Evolutionary conservation across 2,113 vertebrate species (phyloP).

Genomic region (Malurus elegans): DNA sequence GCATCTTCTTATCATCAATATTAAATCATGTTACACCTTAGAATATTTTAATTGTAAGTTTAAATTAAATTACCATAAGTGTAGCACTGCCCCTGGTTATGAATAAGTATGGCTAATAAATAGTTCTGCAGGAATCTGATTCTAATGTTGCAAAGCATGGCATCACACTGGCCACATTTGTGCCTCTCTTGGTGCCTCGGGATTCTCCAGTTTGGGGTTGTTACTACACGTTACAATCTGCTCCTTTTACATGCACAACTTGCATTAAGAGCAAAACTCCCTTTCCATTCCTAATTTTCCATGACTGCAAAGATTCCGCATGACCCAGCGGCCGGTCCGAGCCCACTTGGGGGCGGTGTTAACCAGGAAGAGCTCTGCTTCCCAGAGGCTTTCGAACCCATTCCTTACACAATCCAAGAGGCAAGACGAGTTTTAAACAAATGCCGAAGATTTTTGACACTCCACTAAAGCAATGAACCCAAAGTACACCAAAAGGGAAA

Average conservation of each 20-base stretch:
- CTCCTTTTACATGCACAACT: background rate
- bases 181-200: background rate
- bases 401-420: background rate
- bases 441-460: background rate
- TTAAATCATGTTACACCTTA: background rate
- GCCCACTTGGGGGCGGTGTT: constrained; percentile 66
- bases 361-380: background rate
- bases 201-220: background rate
- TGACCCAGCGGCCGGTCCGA: fast-evolving
- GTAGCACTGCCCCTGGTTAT: background rate
- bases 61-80: background rate
- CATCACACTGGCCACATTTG: background rate
- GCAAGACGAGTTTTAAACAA: background rate
- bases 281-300: background rate
- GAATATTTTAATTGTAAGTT: background rate
- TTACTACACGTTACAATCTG: fast-evolving
- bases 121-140: background rate
- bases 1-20: background rate
- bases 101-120: background rate
- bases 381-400: background rate
- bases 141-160: background rate
- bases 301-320: fast-evolving
- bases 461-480: background rate
- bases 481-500: background rate
- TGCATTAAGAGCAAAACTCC: background rate